Base-by-base conservation (phyloP, 2,888 invertebrate species). In the Congeria kusceri region DNA sequence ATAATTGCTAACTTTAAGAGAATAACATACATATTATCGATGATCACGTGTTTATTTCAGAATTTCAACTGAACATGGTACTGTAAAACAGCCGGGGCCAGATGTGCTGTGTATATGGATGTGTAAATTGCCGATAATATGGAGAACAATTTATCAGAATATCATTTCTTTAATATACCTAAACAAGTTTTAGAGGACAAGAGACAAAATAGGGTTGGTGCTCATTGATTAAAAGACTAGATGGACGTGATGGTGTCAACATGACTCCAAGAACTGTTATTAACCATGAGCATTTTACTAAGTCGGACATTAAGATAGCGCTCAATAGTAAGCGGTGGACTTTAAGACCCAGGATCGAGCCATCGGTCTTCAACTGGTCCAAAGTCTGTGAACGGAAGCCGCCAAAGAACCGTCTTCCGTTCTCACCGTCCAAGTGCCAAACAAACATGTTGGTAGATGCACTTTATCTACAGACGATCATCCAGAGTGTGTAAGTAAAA, bases 211-310 rank as follows among this genome's bases (percentile, higher is more conserved):
- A 67, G 18, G 11, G 57, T n/a, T 67, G 58, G 57, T 67, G 67
- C 49, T 13, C 11, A 28, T 49, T 70, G 7, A 62, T 70, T n/a
- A 70, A 70, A 32, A 15, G 69, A n/a, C 69, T 61, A 29, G 61
- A 69, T 47, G 69, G 69, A n/a, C 46, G 46, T 23, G 49, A 70
- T 20, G 39, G 62, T 13, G 61, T 62, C 15, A 23, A 28, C 15
- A 27, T 62, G 44, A 49, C 44, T 13, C 47, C 29, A 70, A 49
- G 15, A 18, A 70, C 69, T 49, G 28, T 32, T 7, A 70, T 70
- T 44, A 47, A 62, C 23, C 62, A 70, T 49, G 23, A 53, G 18
- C 70, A 70, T 29, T 70, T 70, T 29, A n/a, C 9, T 20, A 15
- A 57, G 25, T n/a, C 15, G 4, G 49, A 61, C 5, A 61, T 61